A percentile compares a stretch with the other conserved stretches of the same genome.
phyloP scores from a whole-genome alignment of 2,888 invertebrate genomes.

The Hanleya hanleyi region DNA sequence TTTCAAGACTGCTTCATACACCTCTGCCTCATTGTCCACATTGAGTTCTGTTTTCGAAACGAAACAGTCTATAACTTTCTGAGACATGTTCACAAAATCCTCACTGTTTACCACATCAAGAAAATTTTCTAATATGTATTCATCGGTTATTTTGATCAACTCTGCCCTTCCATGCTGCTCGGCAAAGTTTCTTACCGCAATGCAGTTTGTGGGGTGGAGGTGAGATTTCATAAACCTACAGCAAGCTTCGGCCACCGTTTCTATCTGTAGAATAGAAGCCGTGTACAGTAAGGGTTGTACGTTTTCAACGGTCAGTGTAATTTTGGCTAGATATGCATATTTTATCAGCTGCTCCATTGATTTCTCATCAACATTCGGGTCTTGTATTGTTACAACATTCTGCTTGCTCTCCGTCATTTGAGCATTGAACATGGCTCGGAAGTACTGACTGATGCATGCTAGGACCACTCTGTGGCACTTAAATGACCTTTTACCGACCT shows the following conservation, averaged over 20 bases:
- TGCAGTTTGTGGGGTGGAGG: conserved; percentile 73
- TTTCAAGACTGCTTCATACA: conserved; percentile 73
- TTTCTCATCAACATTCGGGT: conserved; percentile 62
- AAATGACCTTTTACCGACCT: conserved; percentile 59
- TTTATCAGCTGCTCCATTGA: conserved; percentile 71
- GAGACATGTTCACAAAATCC: conserved; percentile 65
- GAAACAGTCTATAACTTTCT: conserved; percentile 61
- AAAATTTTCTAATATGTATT: conserved; percentile 69
- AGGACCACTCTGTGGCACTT: conserved; percentile 74
- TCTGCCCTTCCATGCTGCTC: conserved; percentile 72
- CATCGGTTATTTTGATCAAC: conserved; percentile 66
- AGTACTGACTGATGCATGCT: conserved; percentile 74
- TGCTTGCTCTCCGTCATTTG: conserved; percentile 72
- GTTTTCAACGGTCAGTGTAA: conserved; percentile 71
- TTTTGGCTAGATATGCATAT: conserved; percentile 74
- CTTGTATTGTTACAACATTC: conserved; percentile 64
- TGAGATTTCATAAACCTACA: conserved; percentile 74
- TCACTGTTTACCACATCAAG: conserved; percentile 61
- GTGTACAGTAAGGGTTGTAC: conserved; percentile 75
- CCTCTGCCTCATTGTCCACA: conserved; percentile 63
- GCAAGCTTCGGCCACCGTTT: conserved; percentile 73
- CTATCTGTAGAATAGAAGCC: conserved; percentile 74
- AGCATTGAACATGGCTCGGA: conserved; percentile 74
- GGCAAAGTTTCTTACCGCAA: conserved; percentile 74
- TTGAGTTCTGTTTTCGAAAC: conserved; percentile 65